Percentiles rank a stretch among this genome's conserved stretches.
Conservation (phyloP, 2,888 invertebrate genomes). For the Dynastes hyllus region DNA sequence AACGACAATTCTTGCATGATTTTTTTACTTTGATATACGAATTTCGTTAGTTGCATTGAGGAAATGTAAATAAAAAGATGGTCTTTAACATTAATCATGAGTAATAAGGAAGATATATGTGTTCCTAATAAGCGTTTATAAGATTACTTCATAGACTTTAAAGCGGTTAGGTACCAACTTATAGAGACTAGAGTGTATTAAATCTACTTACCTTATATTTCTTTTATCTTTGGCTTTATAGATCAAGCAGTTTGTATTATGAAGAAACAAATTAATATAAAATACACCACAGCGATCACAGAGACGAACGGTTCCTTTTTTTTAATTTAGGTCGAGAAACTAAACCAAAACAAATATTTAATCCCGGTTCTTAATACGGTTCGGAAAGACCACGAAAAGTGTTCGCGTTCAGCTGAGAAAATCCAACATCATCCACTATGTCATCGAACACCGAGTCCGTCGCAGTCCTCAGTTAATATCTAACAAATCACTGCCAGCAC, state of each 20-base stretch:
- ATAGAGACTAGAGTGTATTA: too few relatives aligned
- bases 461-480: conserved; percentile 65
- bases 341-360: conserved; percentile 34
- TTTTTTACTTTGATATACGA: too few relatives aligned
- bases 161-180: too few relatives aligned
- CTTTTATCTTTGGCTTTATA: not conserved
- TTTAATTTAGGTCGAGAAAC: conserved; percentile 24
- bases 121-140: too few relatives aligned
- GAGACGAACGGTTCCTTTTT: not conserved
- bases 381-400: conserved; percentile 37
- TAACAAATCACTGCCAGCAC: conserved; percentile 69
- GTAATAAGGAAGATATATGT: too few relatives aligned
- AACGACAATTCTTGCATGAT: too few relatives aligned
- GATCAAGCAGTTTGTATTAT: not conserved
- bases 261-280: not conserved
- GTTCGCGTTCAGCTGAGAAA: conserved; percentile 42
- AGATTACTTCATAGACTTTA: too few relatives aligned
- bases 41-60: too few relatives aligned
- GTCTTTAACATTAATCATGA: too few relatives aligned
- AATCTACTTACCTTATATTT: not conserved
- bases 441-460: conserved; percentile 61
- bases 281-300: conserved; percentile 34
- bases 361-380: conserved; percentile 19
- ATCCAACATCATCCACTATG: conserved; percentile 57
- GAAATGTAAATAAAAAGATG: too few relatives aligned